These are phyloP conservation scores for Orthonyx spaldingii DNA, from an alignment of 2,113 vertebrate genomes.

Conservation along the genomic window DNA sequence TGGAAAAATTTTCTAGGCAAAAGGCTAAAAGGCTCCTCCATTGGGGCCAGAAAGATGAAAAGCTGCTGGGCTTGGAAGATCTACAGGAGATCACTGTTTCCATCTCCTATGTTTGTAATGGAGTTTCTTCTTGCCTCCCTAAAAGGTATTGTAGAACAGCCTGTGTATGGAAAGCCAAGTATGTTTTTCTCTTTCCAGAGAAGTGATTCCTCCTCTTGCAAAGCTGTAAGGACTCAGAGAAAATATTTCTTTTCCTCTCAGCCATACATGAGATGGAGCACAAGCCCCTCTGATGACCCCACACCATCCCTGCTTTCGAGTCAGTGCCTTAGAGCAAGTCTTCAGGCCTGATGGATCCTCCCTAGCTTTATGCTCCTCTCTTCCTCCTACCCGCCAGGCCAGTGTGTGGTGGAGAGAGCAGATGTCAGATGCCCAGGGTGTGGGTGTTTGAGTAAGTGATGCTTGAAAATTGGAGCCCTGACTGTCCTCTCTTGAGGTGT, in stretches of 20 bases:
- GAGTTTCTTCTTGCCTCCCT: not conserved
- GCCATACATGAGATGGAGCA: not conserved
- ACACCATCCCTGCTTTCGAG: rapidly evolving
- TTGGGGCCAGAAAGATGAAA: not conserved
- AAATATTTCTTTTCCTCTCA: not conserved
- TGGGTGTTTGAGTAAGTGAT: not conserved
- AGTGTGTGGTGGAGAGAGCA: not conserved
- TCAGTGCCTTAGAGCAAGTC: not conserved
- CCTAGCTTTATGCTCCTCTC: not conserved
- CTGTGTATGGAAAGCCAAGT: not conserved
- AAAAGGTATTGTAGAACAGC: not conserved
- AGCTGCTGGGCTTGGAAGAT: constrained; percentile 32
- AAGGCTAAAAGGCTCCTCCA: not conserved
- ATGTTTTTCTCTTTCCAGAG: not conserved
- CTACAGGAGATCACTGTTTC: not conserved
- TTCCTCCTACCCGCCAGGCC: not conserved
- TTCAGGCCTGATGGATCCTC: not conserved
- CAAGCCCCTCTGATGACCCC: not conserved
- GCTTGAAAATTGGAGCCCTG: not conserved
- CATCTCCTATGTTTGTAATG: not conserved
- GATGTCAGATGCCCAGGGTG: not conserved
- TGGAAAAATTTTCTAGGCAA: constrained; percentile 32
- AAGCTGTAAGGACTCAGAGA: not conserved
- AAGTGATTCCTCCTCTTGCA: not conserved
- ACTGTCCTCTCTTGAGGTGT: not conserved